A percentile compares a stretch with the other conserved stretches of the same genome.
These are phyloP conservation scores for Limnephilus auricula DNA, from an alignment of 2,888 invertebrate genomes.

Conservation along the genomic window DNA sequence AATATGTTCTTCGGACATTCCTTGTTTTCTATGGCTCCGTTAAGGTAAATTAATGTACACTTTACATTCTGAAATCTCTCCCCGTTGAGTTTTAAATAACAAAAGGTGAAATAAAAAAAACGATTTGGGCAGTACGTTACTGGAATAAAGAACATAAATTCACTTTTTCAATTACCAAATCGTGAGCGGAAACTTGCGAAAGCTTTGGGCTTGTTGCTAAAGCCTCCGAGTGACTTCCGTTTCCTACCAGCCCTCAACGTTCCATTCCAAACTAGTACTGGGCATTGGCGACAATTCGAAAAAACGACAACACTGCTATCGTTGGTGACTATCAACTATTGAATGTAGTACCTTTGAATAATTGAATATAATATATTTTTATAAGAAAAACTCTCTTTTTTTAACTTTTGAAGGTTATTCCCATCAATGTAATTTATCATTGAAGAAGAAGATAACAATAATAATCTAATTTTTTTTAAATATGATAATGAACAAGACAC, in stretches of 20 bases:
- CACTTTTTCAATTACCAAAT: neutral
- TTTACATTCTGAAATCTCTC: neutral
- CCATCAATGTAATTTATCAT: too few relatives aligned
- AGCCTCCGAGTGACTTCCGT: neutral
- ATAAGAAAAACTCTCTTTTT: too few relatives aligned
- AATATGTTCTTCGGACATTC: neutral
- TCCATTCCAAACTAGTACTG: neutral
- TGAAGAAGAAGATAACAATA: too few relatives aligned
- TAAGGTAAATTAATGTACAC: conserved; percentile 2
- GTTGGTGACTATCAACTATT: too few relatives aligned
- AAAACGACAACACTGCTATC: too few relatives aligned
- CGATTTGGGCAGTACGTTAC: neutral
- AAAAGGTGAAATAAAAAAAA: neutral
- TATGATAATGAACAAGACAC: too few relatives aligned
- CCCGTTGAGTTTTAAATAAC: neutral
- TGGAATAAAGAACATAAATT: neutral
- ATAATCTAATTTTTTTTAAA: too few relatives aligned
- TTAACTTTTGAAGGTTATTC: too few relatives aligned
- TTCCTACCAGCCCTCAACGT: neutral
- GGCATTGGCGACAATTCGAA: neutral
- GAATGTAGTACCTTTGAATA: too few relatives aligned
- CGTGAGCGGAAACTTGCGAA: neutral
- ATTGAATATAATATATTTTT: too few relatives aligned
- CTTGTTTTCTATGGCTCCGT: neutral
- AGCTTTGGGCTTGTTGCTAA: neutral